Evolutionary conservation across 2,113 vertebrate species (phyloP).

Genomic region (Pangasianodon hypophthalmus): DNA sequence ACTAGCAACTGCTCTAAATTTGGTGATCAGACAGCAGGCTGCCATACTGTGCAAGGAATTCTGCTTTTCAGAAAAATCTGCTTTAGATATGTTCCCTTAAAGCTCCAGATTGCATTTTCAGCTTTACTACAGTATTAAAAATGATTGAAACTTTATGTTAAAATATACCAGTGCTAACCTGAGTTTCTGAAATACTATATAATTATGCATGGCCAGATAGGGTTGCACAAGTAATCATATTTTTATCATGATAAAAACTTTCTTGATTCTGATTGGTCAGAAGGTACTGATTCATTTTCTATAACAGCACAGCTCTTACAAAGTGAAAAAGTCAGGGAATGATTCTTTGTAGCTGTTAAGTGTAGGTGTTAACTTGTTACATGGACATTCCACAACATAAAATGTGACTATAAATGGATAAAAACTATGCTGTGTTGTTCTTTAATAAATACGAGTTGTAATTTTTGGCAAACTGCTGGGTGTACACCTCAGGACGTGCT

Average conservation of each 20-base stretch:
- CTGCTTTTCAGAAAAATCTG: slow-evolving; percentile 36
- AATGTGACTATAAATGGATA: background rate
- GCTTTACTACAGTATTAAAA: background rate
- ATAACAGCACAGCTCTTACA: background rate
- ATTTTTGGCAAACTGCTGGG: background rate
- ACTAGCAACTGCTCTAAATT: slow-evolving; percentile 49
- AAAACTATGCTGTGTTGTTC: background rate
- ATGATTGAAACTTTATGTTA: slow-evolving; percentile 7
- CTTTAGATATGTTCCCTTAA: background rate
- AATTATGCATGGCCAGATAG: background rate
- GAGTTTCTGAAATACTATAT: background rate
- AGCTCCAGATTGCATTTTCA: background rate
- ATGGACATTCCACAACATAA: background rate
- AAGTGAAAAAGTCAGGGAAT: background rate
- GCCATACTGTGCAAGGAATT: slow-evolving; percentile 6
- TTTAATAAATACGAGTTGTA: background rate
- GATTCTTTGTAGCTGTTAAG: background rate
- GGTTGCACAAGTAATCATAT: background rate
- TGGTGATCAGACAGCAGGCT: slow-evolving; percentile 38
- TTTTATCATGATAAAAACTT: background rate
- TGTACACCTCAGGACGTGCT: background rate
- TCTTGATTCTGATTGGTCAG: background rate
- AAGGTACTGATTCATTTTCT: background rate
- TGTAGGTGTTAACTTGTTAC: background rate
- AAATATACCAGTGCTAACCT: background rate